Conservation (phyloP, 2,888 invertebrate genomes). For the Leptura quadrifasciata region DNA sequence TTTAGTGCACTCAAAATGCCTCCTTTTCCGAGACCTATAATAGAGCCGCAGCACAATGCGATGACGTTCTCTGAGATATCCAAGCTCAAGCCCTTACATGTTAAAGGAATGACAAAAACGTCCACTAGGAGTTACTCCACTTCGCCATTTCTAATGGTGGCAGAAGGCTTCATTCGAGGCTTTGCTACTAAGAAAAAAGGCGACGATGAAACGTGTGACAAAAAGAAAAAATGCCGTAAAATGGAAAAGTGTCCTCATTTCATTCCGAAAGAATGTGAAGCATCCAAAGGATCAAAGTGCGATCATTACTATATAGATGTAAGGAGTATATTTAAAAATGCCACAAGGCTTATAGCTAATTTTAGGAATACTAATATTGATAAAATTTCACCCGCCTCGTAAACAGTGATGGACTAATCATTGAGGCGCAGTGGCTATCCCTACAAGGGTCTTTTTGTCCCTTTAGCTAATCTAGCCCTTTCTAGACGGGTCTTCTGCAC, state of each 20-base stretch:
- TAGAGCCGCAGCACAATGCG: not conserved
- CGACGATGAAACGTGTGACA: constrained; percentile 4
- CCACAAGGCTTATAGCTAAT: not conserved
- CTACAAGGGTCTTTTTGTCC: too few species aligned
- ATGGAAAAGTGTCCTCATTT: constrained; percentile 29
- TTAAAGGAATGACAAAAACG: not conserved
- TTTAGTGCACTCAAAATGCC: not conserved
- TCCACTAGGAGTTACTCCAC: not conserved
- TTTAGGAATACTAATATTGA: too few species aligned
- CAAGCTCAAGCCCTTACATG: not conserved
- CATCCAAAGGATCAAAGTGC: constrained; percentile 17
- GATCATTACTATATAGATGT: constrained; percentile 31
- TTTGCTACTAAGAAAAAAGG: not conserved
- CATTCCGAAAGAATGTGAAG: constrained; percentile 16
- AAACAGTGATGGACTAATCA: too few species aligned
- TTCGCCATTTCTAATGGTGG: not conserved
- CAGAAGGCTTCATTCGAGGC: too few species aligned
- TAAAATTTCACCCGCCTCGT: too few species aligned
- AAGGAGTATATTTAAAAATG: not conserved
- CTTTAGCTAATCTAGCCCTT: too few species aligned
- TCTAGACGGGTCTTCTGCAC: too few species aligned
- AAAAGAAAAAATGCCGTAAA: constrained; percentile 10
- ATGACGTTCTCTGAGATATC: not conserved
- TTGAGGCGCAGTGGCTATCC: too few species aligned
- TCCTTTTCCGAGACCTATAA: not conserved